Evolutionary conservation across 2,113 vertebrate genomes (phyloP), one percentile per base, ranked within the genome.

Genomic region (Labrus mixtus): DNA sequence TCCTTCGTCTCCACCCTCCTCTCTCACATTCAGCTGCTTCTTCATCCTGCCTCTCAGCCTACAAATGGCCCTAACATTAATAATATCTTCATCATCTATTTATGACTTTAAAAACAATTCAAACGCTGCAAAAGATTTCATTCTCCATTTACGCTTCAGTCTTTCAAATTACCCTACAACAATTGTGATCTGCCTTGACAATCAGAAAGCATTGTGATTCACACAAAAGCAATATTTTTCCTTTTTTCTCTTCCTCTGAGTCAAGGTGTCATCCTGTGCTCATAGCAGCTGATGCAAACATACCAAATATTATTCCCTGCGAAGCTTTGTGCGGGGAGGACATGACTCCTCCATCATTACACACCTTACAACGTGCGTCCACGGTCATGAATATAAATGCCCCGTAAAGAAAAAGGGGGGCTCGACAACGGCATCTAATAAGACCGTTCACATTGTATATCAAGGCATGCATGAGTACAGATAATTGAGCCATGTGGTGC

Each of bases 381-480:
- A 1, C 50, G 73, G 70, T 50, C 83, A 84, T 87, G 86, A 88
- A 88, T 89, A 81, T 86, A 68, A 84, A 90, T 8, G 17, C 66
- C 62, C 68, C 71, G 69, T 79, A 68, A 82, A 83, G 72, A 66
- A 83, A 82, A 62, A n/a, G n/a, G 29, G 66, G 29, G 15, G 71
- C 70, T 58, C 62, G 39, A 65, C 73, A 79, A 69, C 45, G 60
- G 57, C 63, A n/a, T 54, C 65, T 81, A 72, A 90, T 82, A 83
- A 68, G 81, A 79, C 85, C 83, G 87, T 87, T 87, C 76, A 79
- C 75, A 78, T 79, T 79, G 77, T 85, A 85, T 66, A 57, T 53
- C 39, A 33, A 70, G 85, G 45, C 67, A 72, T 76, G 85, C 78
- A 72, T 82, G 84, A 87, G 83, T 79, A 79, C 85, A 86, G 87